Conservation (phyloP, 2,797 vertebrate genomes). For the Dryobates pubescens region DNA sequence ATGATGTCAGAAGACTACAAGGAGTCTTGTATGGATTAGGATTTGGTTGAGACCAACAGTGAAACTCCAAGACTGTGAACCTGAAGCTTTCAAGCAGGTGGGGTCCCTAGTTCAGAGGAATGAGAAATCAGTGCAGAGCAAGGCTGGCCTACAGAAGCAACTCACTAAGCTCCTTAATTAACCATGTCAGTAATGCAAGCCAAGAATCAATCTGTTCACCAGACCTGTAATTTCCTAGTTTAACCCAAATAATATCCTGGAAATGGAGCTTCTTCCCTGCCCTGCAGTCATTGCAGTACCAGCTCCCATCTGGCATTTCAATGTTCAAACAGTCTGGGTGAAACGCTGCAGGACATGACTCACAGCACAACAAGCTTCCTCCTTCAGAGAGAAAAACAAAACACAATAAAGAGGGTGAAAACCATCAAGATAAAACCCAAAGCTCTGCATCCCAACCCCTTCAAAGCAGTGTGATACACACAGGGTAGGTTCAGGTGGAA, state of each 20-base stretch:
- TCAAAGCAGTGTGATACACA: not conserved
- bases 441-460: not conserved
- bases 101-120: not conserved
- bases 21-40: not conserved
- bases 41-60: not conserved
- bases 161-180: not conserved
- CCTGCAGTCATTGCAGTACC: constrained; percentile 98
- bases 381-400: constrained; percentile 75
- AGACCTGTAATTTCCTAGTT: constrained; percentile 96
- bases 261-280: constrained; percentile 94
- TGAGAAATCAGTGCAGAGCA: not conserved
- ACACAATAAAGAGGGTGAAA: not conserved
- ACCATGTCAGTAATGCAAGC: not conserved
- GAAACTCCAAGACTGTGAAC: not conserved
- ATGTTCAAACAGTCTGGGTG: constrained; percentile 97
- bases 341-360: constrained; percentile 97
- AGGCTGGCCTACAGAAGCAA: not conserved
- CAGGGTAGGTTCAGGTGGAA: not conserved
- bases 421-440: not conserved
- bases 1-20: not conserved
- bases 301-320: constrained; percentile 97
- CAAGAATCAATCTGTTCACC: constrained; percentile 27
- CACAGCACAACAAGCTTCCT: constrained; percentile 94
- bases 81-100: not conserved
- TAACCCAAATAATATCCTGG: constrained; percentile 98